A percentile compares a stretch with the other conserved stretches of the same genome.
These are phyloP conservation scores for Agrypnia vestita DNA, from an alignment of 1,140 invertebrate genomes.

Conservation along the genomic window DNA sequence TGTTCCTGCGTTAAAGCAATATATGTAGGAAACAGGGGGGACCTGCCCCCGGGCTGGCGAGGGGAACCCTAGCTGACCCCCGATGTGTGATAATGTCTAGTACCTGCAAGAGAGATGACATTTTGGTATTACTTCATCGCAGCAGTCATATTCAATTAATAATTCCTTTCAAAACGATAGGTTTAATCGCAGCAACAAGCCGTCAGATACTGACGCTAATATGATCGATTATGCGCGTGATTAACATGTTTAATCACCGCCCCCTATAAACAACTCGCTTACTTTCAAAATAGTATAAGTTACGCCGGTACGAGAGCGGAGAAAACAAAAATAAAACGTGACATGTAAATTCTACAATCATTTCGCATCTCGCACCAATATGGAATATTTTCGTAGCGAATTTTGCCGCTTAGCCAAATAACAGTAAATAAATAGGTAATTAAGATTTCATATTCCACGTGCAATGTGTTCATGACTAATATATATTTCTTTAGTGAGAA, in stretches of 20 bases:
- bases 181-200: neutral
- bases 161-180: neutral
- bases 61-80: neutral
- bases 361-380: neutral
- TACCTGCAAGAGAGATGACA: too few species aligned
- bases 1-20: slow-evolving; percentile 22
- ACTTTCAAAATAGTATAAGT: neutral
- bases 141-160: neutral
- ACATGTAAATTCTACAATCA: neutral
- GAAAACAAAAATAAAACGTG: neutral
- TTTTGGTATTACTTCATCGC: neutral
- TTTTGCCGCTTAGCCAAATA: neutral
- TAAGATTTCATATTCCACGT: neutral
- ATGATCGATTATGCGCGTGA: too few species aligned
- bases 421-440: neutral
- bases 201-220: too few species aligned
- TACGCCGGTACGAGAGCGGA: neutral
- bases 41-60: neutral
- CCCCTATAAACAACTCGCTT: neutral
- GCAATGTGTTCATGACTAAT: too few species aligned
- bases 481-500: neutral
- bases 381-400: neutral
- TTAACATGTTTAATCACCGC: neutral
- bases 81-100: too few species aligned
- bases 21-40: slow-evolving; percentile 32